phyloP scores from a whole-genome alignment of 2,797 vertebrate genomes.

The Coreius guichenoti region DNA sequence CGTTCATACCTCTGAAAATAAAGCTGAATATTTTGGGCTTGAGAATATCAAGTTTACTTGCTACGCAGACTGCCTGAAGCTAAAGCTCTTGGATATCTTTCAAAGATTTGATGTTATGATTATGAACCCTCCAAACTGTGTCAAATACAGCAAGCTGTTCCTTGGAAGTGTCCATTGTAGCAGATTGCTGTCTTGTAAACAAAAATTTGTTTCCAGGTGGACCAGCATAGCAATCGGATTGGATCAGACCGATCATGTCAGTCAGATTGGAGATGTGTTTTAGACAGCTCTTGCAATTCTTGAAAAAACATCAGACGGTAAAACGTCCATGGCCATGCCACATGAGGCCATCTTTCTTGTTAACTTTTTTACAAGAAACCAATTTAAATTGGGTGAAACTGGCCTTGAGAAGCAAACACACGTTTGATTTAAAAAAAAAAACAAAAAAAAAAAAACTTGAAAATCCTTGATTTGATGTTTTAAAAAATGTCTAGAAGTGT shows the following conservation, averaged over 20 bases:
- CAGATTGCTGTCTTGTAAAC: background rate
- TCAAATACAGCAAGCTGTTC: background rate
- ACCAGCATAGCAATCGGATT: background rate
- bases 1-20: background rate
- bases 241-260: background rate
- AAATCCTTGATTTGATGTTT: background rate
- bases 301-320: background rate
- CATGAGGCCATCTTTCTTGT: background rate
- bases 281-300: background rate
- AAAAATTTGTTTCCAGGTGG: background rate
- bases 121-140: background rate
- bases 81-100: conserved; percentile 7
- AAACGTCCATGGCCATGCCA: background rate
- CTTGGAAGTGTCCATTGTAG: background rate
- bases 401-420: background rate
- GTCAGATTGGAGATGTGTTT: background rate
- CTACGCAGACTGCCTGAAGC: background rate
- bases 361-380: conserved; percentile 4
- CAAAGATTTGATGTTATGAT: background rate
- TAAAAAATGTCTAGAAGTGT: background rate
- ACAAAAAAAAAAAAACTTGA: too few relatives aligned
- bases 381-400: background rate
- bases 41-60: background rate
- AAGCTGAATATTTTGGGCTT: background rate
- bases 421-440: background rate